phyloP scores from a whole-genome alignment of 2,797 vertebrate species.

The Pterois miles region DNA sequence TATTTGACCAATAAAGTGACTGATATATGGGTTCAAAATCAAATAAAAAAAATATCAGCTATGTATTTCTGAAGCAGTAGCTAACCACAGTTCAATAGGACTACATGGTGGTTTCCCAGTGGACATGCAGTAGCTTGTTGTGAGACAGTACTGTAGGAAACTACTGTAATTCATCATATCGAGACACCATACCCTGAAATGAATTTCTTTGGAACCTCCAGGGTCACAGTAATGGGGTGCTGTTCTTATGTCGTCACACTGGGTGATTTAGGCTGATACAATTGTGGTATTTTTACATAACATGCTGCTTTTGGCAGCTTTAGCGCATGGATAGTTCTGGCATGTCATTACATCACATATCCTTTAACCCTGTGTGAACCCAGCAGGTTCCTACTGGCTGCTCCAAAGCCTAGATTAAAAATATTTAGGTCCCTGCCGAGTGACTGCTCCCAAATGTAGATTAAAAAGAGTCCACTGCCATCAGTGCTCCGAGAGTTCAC shows the following conservation, averaged over 20 bases:
- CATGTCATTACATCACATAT: neutral
- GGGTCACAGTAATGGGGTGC: neutral
- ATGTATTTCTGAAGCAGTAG: neutral
- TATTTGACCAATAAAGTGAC: neutral
- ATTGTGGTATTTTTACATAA: neutral
- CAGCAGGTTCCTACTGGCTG: neutral
- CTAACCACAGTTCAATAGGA: neutral
- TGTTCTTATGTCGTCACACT: neutral
- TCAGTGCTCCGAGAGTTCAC: neutral
- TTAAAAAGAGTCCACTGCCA: constrained; percentile 13
- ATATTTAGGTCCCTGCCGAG: neutral
- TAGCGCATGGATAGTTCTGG: neutral
- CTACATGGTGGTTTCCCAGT: neutral
- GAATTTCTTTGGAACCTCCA: neutral
- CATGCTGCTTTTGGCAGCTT: constrained; percentile 1
- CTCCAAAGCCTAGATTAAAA: constrained; percentile 29
- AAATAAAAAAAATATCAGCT: neutral
- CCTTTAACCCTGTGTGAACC: neutral
- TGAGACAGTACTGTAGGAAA: neutral
- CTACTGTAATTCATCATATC: neutral
- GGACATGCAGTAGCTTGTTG: neutral
- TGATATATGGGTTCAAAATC: neutral
- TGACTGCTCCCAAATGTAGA: constrained; percentile 33
- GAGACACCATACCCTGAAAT: neutral
- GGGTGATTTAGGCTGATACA: neutral